These are phyloP conservation scores for Mionectes olivaceus DNA, from an alignment of 2,797 vertebrate genomes.

Conservation along the genomic window DNA sequence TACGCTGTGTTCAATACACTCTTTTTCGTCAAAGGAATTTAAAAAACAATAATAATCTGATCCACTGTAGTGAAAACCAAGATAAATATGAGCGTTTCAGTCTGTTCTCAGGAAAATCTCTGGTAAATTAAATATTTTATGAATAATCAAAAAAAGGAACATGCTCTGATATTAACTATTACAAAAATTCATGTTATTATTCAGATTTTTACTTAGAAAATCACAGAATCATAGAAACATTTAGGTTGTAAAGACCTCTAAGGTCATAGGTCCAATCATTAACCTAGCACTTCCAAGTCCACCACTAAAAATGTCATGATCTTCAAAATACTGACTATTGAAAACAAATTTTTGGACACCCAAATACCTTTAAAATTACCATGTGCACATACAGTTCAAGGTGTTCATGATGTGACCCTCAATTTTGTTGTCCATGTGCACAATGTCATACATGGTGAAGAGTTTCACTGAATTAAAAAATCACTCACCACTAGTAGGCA, in stretches of 20 bases:
- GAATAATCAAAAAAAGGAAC: neutral
- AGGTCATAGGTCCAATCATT: neutral
- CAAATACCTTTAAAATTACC: neutral
- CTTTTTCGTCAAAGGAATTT: neutral
- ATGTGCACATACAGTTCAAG: neutral
- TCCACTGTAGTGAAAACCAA: neutral
- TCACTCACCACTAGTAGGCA: constrained; percentile 19
- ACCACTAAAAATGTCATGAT: neutral
- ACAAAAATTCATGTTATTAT: neutral
- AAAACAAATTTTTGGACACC: neutral
- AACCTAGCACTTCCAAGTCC: neutral
- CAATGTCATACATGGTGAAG: neutral
- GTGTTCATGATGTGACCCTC: neutral
- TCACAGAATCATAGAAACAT: neutral
- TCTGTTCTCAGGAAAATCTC: neutral
- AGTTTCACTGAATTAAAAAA: neutral
- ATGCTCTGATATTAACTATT: neutral
- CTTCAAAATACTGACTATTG: neutral
- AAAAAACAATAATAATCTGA: neutral
- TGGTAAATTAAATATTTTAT: neutral
- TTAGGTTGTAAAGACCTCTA: neutral
- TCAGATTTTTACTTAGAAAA: neutral
- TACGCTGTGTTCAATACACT: neutral
- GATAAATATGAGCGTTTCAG: neutral
- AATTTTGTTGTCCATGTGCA: neutral